Conservation (phyloP, 2,797 vertebrate genomes). For the Betta splendens region DNA sequence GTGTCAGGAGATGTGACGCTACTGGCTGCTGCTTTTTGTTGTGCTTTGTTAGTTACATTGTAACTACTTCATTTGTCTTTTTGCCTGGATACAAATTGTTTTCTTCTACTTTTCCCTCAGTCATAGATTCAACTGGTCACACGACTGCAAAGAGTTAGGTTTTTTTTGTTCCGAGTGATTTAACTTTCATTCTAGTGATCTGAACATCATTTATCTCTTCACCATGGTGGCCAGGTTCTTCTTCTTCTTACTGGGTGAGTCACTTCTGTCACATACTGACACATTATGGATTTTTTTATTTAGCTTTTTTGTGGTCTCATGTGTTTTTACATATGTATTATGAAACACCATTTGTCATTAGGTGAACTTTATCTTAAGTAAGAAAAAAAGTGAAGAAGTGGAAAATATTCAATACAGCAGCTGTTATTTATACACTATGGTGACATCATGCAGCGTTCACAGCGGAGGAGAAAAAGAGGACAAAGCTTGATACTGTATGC, state of each 20-base stretch:
- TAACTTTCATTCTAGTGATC: conserved; percentile 5
- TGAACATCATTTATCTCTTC: conserved; percentile 21
- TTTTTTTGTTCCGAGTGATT: conserved; percentile 10
- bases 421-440: conserved; percentile 58
- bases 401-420: too few relatives aligned
- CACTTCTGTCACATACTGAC: conserved; percentile 29
- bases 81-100: too few relatives aligned
- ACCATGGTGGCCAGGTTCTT: conserved; percentile 55
- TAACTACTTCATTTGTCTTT: too few relatives aligned
- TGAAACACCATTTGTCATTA: too few relatives aligned
- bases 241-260: conserved; percentile 72
- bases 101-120: too few relatives aligned
- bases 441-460: conserved; percentile 20
- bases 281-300: too few relatives aligned
- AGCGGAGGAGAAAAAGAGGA: too few relatives aligned
- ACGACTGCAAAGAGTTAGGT: background rate
- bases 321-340: too few relatives aligned
- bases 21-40: conserved; percentile 5
- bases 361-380: too few relatives aligned
- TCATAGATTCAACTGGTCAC: too few relatives aligned
- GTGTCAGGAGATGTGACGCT: background rate
- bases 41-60: background rate
- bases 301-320: too few relatives aligned
- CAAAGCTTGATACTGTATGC: conserved; percentile 11
- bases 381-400: too few relatives aligned